These are phyloP conservation scores for Heteronetta atricapilla DNA, from an alignment of 2,113 vertebrate species.

Conservation along the genomic window DNA sequence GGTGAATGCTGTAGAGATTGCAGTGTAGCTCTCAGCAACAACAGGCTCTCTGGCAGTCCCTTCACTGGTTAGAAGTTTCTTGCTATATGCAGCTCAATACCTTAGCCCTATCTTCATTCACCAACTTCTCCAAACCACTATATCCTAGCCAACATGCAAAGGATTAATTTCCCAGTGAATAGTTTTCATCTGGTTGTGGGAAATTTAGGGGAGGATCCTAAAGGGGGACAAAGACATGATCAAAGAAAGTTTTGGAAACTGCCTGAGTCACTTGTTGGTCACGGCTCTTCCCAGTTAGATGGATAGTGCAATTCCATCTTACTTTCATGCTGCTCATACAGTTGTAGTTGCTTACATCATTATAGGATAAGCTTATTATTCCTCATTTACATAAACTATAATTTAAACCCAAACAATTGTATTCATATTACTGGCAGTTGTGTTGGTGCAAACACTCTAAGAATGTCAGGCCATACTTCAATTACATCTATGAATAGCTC, in stretches of 20 bases:
- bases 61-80: not conserved
- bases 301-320: not conserved
- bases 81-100: accelerated
- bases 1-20: not conserved
- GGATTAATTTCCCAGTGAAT: not conserved
- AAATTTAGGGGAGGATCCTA: not conserved
- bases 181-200: not conserved
- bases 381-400: not conserved
- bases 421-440: not conserved
- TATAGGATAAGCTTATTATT: not conserved
- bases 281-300: not conserved
- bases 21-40: not conserved
- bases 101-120: not conserved
- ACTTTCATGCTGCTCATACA: not conserved
- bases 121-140: not conserved
- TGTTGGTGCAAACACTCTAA: not conserved
- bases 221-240: not conserved
- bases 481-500: not conserved
- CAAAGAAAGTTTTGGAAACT: not conserved
- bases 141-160: not conserved
- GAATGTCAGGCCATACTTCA: not conserved
- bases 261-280: not conserved
- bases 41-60: accelerated
- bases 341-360: not conserved
- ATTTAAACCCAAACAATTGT: not conserved